These are phyloP conservation scores for Phymatocera aterrima DNA, from an alignment of 2,888 invertebrate genomes.

Conservation along the genomic window DNA sequence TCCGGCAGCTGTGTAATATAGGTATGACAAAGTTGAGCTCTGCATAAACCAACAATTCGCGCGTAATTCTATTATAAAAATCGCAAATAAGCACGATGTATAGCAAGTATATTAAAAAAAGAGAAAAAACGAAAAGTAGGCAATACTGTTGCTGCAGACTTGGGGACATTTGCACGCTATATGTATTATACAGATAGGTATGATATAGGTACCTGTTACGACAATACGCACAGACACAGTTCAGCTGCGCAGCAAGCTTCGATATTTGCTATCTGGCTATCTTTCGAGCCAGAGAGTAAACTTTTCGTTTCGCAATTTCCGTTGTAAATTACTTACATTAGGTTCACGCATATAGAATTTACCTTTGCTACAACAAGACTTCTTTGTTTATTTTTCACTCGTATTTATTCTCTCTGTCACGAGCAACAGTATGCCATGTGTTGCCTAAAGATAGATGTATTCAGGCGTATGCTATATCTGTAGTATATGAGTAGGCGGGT, in stretches of 20 bases:
- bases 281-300: constrained; percentile 18
- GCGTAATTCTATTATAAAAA: background rate
- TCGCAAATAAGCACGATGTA: too few species aligned
- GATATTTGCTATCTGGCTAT: constrained; percentile 28
- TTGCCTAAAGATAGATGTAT: constrained; percentile 30
- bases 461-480: background rate
- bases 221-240: background rate
- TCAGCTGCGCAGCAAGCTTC: background rate
- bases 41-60: background rate
- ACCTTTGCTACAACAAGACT: background rate
- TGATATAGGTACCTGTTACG: constrained; percentile 5
- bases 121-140: background rate
- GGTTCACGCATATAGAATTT: constrained; percentile 3
- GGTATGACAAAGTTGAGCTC: background rate
- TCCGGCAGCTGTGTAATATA: background rate
- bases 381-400: background rate
- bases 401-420: background rate
- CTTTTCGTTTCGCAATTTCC: constrained; percentile 26
- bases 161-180: background rate
- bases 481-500: constrained; percentile 36
- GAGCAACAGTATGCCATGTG: constrained; percentile 26
- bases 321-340: constrained; percentile 3
- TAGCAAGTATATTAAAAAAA: background rate
- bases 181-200: too few species aligned
- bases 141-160: background rate